phyloP scores from a whole-genome alignment of 1,140 invertebrate genomes.

The Cydia splendana region DNA sequence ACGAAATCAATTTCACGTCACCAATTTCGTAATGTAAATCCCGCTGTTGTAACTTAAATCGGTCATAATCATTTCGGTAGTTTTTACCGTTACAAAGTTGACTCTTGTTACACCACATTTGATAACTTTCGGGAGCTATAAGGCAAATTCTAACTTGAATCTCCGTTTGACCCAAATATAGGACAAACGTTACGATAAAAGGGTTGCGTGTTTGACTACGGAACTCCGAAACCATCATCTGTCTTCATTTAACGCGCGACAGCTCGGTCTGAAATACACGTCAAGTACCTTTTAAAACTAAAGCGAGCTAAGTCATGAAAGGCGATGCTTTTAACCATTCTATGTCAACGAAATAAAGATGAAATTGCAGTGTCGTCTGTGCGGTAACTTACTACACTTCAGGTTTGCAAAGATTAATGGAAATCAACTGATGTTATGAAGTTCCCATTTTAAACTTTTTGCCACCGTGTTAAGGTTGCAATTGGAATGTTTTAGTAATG shows the following conservation, averaged over 20 bases:
- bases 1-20: no score
- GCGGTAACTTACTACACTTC: neutral
- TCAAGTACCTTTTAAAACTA: neutral
- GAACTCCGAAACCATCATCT: neutral
- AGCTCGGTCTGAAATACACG: neutral
- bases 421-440: constrained; percentile 7
- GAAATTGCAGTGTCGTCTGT: neutral
- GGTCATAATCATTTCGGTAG: no score
- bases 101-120: neutral
- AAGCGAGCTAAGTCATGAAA: neutral
- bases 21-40: no score
- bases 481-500: neutral
- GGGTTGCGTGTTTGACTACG: neutral
- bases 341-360: neutral
- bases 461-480: neutral
- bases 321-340: neutral
- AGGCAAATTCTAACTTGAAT: neutral
- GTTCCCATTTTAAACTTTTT: neutral
- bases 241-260: constrained; percentile 4
- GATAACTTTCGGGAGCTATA: neutral
- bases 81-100: no score
- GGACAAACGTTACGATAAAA: neutral
- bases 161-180: neutral
- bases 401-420: neutral
- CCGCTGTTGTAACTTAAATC: no score